Base-by-base conservation (phyloP, 1,140 invertebrate genomes). In the Saccostrea cuccullata region DNA sequence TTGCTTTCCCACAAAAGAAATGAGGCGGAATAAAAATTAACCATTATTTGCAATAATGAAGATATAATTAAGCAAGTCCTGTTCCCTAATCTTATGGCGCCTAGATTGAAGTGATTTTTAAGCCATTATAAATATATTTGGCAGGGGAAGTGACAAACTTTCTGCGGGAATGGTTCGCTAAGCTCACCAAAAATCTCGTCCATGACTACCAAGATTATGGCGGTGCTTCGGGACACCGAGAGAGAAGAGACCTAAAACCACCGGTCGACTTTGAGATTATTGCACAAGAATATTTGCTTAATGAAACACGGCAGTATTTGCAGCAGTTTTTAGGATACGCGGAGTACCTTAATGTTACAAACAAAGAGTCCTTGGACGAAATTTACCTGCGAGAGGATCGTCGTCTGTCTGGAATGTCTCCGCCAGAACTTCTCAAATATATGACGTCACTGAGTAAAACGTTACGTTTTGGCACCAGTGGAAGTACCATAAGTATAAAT, bases 131-230 rank as follows among this genome's bases (percentile, higher is more conserved):
- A 17, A 64, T 64, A 26, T 77, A 26, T 77, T 77, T 77, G 30
- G 8, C 26, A 77, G 70, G 70, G 30, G 70, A 77, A 77, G 70
- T 77, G 13, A 77, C 26, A 36, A 26, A 36, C 5, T 77, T 77
- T 77, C 70, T 77, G 12, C 70, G 70, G 70, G 26, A 77, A 77
- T 77, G 70, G 70, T 77, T 77, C 26, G 70, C 70, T 26, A 77
- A 30, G 26, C 26, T 77, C 26, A 77, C 70, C 2, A 3, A 26
- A 30, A 77, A 77, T 36, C 2, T 77, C 8, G 30, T 36, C 11
- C 70, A 36, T 13, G 12, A 30, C 30, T 77, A 77, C 70, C 12
- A 13, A 77, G 70, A 77, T 8, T 20, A 64, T 13, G 26, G 30
- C 23, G 26, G 26, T 30, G 26, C 15, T 64, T 64, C 58, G 3